These are phyloP conservation scores for Sicus ferrugineus DNA, from an alignment of 2,888 invertebrate species.

Conservation along the genomic window DNA sequence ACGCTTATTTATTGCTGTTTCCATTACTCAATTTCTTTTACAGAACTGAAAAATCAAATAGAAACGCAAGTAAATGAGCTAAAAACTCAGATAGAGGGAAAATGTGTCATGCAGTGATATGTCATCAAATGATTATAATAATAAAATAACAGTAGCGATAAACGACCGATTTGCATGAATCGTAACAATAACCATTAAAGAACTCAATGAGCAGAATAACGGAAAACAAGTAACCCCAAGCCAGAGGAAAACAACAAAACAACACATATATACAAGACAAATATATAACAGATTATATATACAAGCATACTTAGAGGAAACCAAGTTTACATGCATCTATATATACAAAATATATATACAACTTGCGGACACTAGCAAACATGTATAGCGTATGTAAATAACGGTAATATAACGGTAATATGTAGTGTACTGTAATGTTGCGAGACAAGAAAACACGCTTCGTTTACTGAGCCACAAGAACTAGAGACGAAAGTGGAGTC, in stretches of 20 bases:
- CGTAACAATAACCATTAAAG: conserved; percentile 6
- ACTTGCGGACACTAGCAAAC: conserved; percentile 16
- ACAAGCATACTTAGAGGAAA: conserved; percentile 27
- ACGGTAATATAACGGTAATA: conserved; percentile 5
- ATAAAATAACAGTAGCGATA: conserved; percentile 38
- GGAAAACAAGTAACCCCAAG: conserved; percentile 22
- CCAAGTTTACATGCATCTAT: conserved; percentile 28
- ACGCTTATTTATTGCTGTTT: conserved; percentile 65
- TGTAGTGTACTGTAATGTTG: background rate
- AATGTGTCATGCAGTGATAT: conserved; percentile 93
- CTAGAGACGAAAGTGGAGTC: background rate
- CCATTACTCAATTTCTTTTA: conserved; percentile 68
- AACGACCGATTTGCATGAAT: conserved; percentile 25
- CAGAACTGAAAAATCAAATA: conserved; percentile 97
- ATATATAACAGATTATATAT: conserved; percentile 20
- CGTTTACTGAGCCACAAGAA: background rate
- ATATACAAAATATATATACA: conserved; percentile 17
- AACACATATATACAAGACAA: conserved; percentile 5
- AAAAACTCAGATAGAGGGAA: conserved; percentile 95
- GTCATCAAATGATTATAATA: conserved; percentile 61
- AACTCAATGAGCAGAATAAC: conserved; percentile 7
- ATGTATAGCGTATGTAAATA: conserved; percentile 25
- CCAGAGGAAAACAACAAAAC: conserved; percentile 16
- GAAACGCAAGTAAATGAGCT: conserved; percentile 97
- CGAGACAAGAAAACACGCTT: background rate